phyloP scores from a whole-genome alignment of 2,888 invertebrate genomes.

The Stramonita haemastoma region DNA sequence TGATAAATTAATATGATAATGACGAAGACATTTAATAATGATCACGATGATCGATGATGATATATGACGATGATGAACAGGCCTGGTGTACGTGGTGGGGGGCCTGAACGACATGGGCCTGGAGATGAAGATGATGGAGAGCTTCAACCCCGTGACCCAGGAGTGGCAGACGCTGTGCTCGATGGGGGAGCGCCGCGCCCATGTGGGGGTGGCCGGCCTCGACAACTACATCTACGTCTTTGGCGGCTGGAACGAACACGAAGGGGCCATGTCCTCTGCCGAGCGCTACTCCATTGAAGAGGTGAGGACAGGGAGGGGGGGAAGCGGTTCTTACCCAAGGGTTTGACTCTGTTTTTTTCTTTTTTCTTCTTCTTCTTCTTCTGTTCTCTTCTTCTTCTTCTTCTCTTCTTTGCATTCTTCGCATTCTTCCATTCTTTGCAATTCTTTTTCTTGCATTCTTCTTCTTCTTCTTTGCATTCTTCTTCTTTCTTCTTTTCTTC shows the following conservation, averaged over 20 bases:
- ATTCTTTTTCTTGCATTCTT: too few relatives aligned
- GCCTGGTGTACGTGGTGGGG: conserved; percentile 92
- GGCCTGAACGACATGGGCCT: conserved; percentile 81
- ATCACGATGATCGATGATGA: too few relatives aligned
- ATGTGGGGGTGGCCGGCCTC: conserved; percentile 92
- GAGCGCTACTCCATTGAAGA: conserved; percentile 90
- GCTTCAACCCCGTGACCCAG: conserved; percentile 84
- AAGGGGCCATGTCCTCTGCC: conserved; percentile 87
- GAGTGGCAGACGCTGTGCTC: conserved; percentile 88
- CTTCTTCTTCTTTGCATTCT: too few relatives aligned
- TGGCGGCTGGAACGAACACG: conserved; percentile 90
- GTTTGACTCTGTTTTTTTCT: too few relatives aligned
- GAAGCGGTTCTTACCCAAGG: too few relatives aligned
- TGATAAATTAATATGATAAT: background rate
- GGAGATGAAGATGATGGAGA: conserved; percentile 69
- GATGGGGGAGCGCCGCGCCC: conserved; percentile 89
- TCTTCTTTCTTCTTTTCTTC: too few relatives aligned
- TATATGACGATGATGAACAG: conserved; percentile 77
- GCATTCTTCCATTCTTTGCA: too few relatives aligned
- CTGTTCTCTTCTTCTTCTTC: too few relatives aligned
- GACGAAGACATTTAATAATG: too few relatives aligned
- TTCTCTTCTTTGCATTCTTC: too few relatives aligned
- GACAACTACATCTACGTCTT: conserved; percentile 89
- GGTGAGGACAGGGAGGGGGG: conserved; percentile 78
- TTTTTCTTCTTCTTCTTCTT: too few relatives aligned